Evolutionary conservation across 1,140 invertebrate genomes (phyloP), one percentile per base, ranked within the genome.

Genomic region (Bombus superbus): DNA sequence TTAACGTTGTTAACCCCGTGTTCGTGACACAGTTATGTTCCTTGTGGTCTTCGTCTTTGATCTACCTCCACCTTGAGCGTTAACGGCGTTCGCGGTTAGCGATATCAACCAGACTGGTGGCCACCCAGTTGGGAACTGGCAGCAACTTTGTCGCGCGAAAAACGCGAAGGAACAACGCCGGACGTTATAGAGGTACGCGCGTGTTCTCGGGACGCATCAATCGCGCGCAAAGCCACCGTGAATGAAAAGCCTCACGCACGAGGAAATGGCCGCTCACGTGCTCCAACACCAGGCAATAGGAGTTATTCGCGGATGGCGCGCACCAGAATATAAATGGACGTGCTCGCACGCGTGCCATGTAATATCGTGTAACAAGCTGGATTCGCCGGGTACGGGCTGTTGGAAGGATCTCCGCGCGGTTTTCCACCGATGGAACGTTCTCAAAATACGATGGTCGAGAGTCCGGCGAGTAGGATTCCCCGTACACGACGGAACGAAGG

Each of bases 341-440:
- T 18, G 42, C 32, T 42, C 42, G 64, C 74, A 25, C 40, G 40
- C 38, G 82, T 62, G 64, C 85, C 81, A 66, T 89, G 89, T 91
- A 91, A 92, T 92, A 89, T 90, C 86, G 73, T 80, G 83, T 85
- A 90, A 90, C 85, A 69, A 90, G 82, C 86, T 90, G 88, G 91
- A 89, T 90, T 91, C 10, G 32, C 32, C 10, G 18, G 0, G n/a
- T 35, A 53, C 44, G 28, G 44, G 10, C 32, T 25, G 22, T n/a
- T 59, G 15, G 73, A 38, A 75, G 9, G 38, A 2, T 38, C 18
- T 28, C 15, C 6, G 3, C 40, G 38, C 10, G 69, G 11, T 71
- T 62, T n/a, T 32, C 35, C 3, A 4, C 3, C 38, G 15, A 74
- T 22, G 5, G n/a, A 53, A 74, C n/a, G 18, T 9, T 62, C 28